Conservation (phyloP, 1,140 invertebrate species). For the Drosophila funebris region DNA sequence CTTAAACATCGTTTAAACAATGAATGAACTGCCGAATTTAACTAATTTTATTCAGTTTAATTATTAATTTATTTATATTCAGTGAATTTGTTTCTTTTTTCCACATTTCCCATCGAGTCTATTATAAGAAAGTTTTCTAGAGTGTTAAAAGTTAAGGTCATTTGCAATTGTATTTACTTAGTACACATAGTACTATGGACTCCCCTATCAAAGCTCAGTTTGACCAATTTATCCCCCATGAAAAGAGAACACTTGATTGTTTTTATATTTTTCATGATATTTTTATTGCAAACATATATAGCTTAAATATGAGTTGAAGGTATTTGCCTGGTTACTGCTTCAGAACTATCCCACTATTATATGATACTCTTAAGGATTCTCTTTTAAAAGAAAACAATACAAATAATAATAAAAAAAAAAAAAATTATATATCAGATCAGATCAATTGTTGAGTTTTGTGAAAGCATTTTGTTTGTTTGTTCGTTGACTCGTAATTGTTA, state of each 20-base stretch:
- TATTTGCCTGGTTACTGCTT: constrained; percentile 73
- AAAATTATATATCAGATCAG: constrained; percentile 26
- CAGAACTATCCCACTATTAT: constrained; percentile 73
- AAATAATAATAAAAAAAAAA: constrained; percentile 15
- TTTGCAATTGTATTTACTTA: no score
- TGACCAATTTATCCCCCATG: neutral
- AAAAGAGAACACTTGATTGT: neutral
- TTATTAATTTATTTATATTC: no score
- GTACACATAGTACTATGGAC: no score
- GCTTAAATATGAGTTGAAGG: constrained; percentile 76
- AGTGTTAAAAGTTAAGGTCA: no score
- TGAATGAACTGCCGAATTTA: no score
- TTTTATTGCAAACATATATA: constrained; percentile 80
- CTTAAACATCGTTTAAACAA: no score
- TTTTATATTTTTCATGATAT: constrained; percentile 66
- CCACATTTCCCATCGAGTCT: no score
- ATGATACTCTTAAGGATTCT: constrained; percentile 67
- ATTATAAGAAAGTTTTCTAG: no score
- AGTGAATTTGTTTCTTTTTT: no score
- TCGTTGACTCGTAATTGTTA: constrained; percentile 56
- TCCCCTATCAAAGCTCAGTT: neutral
- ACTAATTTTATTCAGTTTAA: no score
- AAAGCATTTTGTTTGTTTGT: constrained; percentile 45
- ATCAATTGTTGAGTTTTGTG: constrained; percentile 47
- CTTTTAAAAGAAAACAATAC: constrained; percentile 32